Percentiles rank a stretch among this genome's conserved stretches.
These are phyloP conservation scores for Ascaphus truei DNA, from an alignment of 2,113 vertebrate species.

Conservation along the genomic window DNA sequence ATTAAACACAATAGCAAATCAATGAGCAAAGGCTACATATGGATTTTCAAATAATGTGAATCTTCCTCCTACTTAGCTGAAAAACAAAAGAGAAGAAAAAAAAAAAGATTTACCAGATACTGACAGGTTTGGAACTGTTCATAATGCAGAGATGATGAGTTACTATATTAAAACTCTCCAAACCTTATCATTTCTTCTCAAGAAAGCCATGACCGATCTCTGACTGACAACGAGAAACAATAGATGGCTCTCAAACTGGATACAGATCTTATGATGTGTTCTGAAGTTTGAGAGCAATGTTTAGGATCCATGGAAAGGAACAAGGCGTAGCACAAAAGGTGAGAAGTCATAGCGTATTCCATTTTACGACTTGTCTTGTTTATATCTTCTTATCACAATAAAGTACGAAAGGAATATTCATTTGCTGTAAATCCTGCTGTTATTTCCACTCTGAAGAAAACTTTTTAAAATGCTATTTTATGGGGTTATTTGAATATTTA, in stretches of 20 bases:
- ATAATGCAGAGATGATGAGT: conserved; percentile 35
- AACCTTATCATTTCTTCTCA: conserved; percentile 29
- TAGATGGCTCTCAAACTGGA: conserved; percentile 11
- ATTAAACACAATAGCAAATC: conserved; percentile 49
- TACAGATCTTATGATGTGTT: conserved; percentile 37
- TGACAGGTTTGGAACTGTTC: conserved; percentile 35
- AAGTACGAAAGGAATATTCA: not conserved
- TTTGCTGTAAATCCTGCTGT: not conserved
- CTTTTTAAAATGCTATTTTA: not conserved
- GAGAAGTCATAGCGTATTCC: conserved; percentile 18
- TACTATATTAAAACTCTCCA: conserved; percentile 33
- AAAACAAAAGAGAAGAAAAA: conserved; percentile 8
- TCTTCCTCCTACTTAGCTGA: conserved; percentile 30
- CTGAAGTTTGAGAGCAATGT: conserved; percentile 38
- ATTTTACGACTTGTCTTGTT: conserved; percentile 33
- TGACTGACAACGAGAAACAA: conserved; percentile 41
- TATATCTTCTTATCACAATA: conserved; percentile 14
- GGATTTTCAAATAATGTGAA: conserved; percentile 36
- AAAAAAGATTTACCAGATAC: conserved; percentile 23
- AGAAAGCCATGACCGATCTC: conserved; percentile 32
- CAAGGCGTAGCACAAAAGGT: conserved; percentile 29
- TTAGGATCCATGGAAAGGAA: conserved; percentile 34
- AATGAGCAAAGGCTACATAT: conserved; percentile 36
- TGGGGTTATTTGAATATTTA: not conserved
- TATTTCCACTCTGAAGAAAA: too few relatives aligned